phyloP scores from a whole-genome alignment of 2,797 vertebrate species.

The Sphaeramia orbicularis region DNA sequence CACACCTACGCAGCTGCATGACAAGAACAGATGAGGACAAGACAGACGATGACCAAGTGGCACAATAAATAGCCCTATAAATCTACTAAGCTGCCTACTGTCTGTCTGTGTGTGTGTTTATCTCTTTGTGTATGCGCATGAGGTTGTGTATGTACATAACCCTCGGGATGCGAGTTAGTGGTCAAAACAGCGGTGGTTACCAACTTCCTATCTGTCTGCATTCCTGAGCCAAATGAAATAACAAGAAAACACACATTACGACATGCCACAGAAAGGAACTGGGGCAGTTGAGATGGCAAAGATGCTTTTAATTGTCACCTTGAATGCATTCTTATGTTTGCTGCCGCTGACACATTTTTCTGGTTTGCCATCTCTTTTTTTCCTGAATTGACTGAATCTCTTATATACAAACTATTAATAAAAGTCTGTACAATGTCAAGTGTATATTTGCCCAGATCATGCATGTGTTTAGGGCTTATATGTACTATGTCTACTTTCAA shows the following conservation, averaged over 20 bases:
- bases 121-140: constrained; percentile 18
- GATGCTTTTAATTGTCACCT: constrained; percentile 29
- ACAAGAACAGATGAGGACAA: constrained; percentile 64
- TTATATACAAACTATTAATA: too few species aligned
- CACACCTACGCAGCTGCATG: constrained; percentile 64
- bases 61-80: constrained; percentile 75
- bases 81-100: constrained; percentile 48
- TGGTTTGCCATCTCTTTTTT: too few species aligned
- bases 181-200: constrained; percentile 44
- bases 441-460: too few species aligned
- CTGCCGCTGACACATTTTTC: neutral
- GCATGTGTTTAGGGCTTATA: too few species aligned
- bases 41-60: constrained; percentile 49
- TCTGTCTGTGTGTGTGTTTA: constrained; percentile 17
- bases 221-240: constrained; percentile 65
- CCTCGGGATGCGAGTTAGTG: constrained; percentile 45
- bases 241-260: constrained; percentile 46
- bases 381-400: too few species aligned
- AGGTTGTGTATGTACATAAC: constrained; percentile 29
- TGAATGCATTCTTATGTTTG: constrained; percentile 14
- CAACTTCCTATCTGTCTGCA: constrained; percentile 66
- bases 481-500: too few species aligned
- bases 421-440: too few species aligned
- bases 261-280: constrained; percentile 15
- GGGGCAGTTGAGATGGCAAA: constrained; percentile 22